These are phyloP conservation scores for Tipula lateralis DNA, from an alignment of 2,888 invertebrate species.

Conservation along the genomic window DNA sequence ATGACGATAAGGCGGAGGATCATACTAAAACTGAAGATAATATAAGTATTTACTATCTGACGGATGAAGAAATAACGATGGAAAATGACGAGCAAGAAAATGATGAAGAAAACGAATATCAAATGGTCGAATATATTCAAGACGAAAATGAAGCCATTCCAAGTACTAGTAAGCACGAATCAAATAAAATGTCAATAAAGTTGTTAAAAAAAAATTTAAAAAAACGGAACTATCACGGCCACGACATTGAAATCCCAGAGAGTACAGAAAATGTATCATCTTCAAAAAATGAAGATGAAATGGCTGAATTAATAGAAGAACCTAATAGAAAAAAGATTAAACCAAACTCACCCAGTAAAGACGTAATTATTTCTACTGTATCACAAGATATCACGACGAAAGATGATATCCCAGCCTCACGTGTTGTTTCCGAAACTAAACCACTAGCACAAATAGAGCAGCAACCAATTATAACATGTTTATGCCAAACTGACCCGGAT, in stretches of 20 bases:
- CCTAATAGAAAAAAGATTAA: neutral
- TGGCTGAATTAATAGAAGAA: neutral
- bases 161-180: neutral
- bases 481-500: neutral
- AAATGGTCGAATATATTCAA: neutral
- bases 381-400: neutral
- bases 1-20: neutral
- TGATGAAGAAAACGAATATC: neutral
- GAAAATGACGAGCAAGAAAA: neutral
- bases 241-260: neutral
- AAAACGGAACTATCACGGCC: neutral
- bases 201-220: neutral
- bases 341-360: neutral
- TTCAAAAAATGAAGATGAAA: neutral
- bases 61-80: neutral
- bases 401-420: neutral
- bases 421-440: neutral
- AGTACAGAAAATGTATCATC: neutral
- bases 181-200: neutral
- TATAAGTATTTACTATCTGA: constrained; percentile 4
- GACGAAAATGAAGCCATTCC: neutral
- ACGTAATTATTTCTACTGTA: neutral
- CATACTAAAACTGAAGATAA: neutral
- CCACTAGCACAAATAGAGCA: neutral
- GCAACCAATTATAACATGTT: neutral